Percentiles rank a stretch among this genome's conserved stretches.
phyloP scores from a whole-genome alignment of 2,797 vertebrate species.

The Euthynnus affinis region DNA sequence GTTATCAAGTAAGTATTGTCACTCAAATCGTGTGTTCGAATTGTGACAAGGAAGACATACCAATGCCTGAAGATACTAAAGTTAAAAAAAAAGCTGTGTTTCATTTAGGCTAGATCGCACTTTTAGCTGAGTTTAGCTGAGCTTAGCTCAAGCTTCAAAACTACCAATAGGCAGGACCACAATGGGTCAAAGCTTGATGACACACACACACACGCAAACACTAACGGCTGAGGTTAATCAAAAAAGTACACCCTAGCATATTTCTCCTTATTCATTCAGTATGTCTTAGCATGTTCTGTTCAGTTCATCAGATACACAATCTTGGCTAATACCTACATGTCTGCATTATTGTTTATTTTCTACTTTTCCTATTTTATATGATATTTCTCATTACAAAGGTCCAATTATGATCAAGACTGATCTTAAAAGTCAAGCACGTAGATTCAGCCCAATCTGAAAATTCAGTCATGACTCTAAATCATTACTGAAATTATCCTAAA shows the following conservation, averaged over 20 bases:
- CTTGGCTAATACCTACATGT: background rate
- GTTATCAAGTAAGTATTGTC: slow-evolving; percentile 56
- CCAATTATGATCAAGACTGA: background rate
- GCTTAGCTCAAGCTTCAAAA: too few species aligned
- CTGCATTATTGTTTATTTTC: slow-evolving; percentile 2
- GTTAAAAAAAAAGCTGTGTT: slow-evolving; percentile 7
- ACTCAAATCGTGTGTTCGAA: slow-evolving; percentile 41
- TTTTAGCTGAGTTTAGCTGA: background rate
- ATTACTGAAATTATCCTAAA: background rate
- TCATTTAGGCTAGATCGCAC: slow-evolving; percentile 12
- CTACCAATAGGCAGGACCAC: background rate
- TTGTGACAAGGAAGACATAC: slow-evolving; percentile 5
- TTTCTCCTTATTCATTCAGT: background rate
- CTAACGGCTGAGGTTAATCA: background rate
- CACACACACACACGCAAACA: background rate
- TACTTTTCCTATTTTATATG: background rate
- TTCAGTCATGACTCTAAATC: background rate
- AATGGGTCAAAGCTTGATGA: background rate
- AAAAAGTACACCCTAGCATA: background rate
- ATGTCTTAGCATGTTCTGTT: background rate
- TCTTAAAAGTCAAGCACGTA: background rate
- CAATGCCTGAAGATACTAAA: slow-evolving; percentile 17
- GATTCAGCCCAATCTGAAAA: slow-evolving; percentile 10
- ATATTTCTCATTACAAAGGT: background rate
- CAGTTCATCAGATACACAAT: background rate